Conservation (phyloP, 2,113 vertebrate genomes). For the Pelobates fuscus region DNA sequence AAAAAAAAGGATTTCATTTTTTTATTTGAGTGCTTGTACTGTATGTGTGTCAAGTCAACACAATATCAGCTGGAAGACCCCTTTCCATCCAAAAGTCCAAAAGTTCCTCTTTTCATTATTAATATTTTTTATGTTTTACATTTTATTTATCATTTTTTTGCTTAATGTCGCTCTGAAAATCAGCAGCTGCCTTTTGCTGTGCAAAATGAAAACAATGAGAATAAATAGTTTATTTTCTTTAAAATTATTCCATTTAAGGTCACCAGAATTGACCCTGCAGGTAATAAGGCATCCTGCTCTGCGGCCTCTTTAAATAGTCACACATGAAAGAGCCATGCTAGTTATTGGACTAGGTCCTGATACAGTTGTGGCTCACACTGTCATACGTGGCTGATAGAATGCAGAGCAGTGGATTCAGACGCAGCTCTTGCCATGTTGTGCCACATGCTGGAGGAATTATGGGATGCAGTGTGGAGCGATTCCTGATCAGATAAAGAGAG, state of each 20-base stretch:
- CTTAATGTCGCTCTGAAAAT: conserved; percentile 78
- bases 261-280: conserved; percentile 78
- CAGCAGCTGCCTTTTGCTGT: conserved; percentile 97
- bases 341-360: conserved; percentile 78
- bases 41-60: conserved; percentile 63
- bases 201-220: conserved; percentile 96
- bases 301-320: conserved; percentile 82
- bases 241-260: conserved; percentile 83
- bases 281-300: conserved; percentile 89
- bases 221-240: conserved; percentile 93
- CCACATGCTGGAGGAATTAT: conserved; percentile 87
- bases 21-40: conserved; percentile 66
- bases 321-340: conserved; percentile 73
- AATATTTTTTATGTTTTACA: conserved; percentile 55
- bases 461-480: conserved; percentile 83
- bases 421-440: conserved; percentile 91
- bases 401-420: conserved; percentile 90
- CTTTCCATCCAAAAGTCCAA: conserved; percentile 64
- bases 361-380: conserved; percentile 63
- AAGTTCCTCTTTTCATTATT: conserved; percentile 60
- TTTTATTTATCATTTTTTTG: conserved; percentile 51
- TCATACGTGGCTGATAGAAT: conserved; percentile 98
- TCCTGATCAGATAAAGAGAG: conserved; percentile 95
- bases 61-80: conserved; percentile 69
- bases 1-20: too few relatives aligned